These are phyloP conservation scores for Sebastes matsubarae DNA, from an alignment of 2,797 vertebrate genomes.

Conservation along the genomic window DNA sequence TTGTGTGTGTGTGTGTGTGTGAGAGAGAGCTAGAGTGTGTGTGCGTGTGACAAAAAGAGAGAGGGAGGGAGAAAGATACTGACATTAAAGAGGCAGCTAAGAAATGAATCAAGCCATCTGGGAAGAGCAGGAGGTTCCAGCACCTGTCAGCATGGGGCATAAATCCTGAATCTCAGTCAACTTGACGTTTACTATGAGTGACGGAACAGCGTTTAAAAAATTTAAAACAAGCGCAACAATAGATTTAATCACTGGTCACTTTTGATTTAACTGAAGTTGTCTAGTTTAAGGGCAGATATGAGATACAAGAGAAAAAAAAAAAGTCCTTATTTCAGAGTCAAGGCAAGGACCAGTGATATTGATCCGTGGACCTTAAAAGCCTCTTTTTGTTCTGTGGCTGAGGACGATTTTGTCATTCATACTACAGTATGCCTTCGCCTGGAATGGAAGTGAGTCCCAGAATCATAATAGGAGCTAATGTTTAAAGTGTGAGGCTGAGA, in stretches of 20 bases:
- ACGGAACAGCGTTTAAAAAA: slow-evolving; percentile 49
- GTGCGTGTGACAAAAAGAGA: not conserved
- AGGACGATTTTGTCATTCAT: slow-evolving; percentile 75
- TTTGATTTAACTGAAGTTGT: slow-evolving; percentile 84
- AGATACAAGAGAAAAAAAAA: slow-evolving; percentile 34
- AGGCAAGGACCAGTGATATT: slow-evolving; percentile 60
- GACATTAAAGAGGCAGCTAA: slow-evolving; percentile 48
- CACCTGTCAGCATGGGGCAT: slow-evolving; percentile 49
- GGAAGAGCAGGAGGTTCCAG: slow-evolving; percentile 39
- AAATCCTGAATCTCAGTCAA: slow-evolving; percentile 53
- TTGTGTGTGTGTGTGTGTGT: slow-evolving; percentile 16
- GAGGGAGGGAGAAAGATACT: slow-evolving; percentile 5
- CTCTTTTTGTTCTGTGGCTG: slow-evolving; percentile 61
- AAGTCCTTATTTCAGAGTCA: slow-evolving; percentile 64
- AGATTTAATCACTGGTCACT: slow-evolving; percentile 78
- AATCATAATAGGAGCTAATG: slow-evolving; percentile 65
- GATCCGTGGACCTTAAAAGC: slow-evolving; percentile 68
- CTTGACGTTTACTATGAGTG: slow-evolving; percentile 53
- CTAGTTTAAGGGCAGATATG: slow-evolving; percentile 63
- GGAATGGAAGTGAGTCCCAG: slow-evolving; percentile 58
- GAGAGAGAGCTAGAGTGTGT: not conserved
- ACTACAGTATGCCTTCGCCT: slow-evolving; percentile 43
- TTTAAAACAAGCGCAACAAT: slow-evolving; percentile 69
- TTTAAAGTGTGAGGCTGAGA: slow-evolving; percentile 56
- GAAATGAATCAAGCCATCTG: slow-evolving; percentile 62